Conservation (phyloP, 2,797 vertebrate genomes). For the Lophotriccus pileatus region DNA sequence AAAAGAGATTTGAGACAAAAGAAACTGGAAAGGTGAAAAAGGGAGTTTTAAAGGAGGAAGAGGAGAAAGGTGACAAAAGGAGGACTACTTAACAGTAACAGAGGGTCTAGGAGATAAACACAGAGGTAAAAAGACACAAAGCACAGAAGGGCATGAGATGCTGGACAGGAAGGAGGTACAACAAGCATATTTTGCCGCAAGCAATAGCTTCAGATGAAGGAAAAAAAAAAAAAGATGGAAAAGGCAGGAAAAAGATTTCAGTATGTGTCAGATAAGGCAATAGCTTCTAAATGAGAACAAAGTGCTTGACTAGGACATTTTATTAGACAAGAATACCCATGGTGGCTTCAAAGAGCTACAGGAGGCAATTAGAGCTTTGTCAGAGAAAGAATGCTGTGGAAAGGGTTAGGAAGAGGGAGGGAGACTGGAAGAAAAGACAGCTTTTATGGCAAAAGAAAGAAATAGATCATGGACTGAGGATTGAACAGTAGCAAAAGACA, state of each 20-base stretch:
- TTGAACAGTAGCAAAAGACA: background rate
- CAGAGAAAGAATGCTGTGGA: background rate
- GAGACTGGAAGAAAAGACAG: background rate
- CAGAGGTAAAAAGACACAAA: background rate
- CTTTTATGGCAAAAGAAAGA: background rate
- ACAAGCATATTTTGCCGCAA: background rate
- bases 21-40: background rate
- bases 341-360: background rate
- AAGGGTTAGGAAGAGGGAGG: background rate
- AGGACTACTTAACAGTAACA: background rate
- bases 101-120: background rate
- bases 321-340: background rate
- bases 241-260: background rate
- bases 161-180: background rate
- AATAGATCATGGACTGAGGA: background rate
- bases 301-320: background rate
- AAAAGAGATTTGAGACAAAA: background rate
- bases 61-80: background rate
- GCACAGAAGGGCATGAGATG: background rate
- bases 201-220: background rate
- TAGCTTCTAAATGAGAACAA: background rate
- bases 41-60: background rate
- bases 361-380: background rate
- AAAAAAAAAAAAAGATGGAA: background rate
- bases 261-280: background rate